These are phyloP conservation scores for Microcaecilia unicolor DNA, from an alignment of 2,797 vertebrate species.

Conservation along the genomic window DNA sequence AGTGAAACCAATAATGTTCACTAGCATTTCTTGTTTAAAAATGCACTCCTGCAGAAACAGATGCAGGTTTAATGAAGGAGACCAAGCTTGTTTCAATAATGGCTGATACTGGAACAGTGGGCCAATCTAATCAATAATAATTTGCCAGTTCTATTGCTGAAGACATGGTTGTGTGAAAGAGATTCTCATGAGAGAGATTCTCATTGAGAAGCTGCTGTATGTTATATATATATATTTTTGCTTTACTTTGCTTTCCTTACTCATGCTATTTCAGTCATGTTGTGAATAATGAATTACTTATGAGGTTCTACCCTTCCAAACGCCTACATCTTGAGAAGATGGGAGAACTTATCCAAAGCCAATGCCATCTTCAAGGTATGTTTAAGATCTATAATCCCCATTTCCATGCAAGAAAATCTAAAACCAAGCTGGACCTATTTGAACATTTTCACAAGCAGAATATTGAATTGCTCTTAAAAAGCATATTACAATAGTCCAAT, in stretches of 20 bases:
- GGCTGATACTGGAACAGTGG: slow-evolving; percentile 59
- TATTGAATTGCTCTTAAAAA: too few species aligned
- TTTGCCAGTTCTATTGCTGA: slow-evolving; percentile 51
- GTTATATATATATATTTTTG: too few species aligned
- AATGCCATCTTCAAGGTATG: too few species aligned
- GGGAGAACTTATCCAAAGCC: too few species aligned
- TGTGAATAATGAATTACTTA: too few species aligned
- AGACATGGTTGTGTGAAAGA: slow-evolving; percentile 53
- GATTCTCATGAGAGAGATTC: slow-evolving; percentile 47
- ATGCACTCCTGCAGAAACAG: slow-evolving; percentile 77
- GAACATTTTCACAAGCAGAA: too few species aligned
- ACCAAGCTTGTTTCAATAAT: slow-evolving; percentile 58
- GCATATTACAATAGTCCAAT: too few species aligned
- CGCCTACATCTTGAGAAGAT: too few species aligned
- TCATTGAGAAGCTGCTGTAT: slow-evolving; percentile 17
- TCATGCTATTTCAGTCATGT: slow-evolving; percentile 16
- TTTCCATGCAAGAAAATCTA: too few species aligned
- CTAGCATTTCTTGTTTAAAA: slow-evolving; percentile 60
- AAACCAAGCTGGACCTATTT: too few species aligned
- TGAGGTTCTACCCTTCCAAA: too few species aligned
- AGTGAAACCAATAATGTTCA: slow-evolving; percentile 58
- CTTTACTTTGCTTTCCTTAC: slow-evolving; percentile 38
- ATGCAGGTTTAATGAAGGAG: slow-evolving; percentile 74
- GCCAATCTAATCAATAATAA: slow-evolving; percentile 65
- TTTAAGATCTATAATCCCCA: too few species aligned